These are phyloP conservation scores for Ecliptopera silaceata DNA, from an alignment of 2,888 invertebrate genomes.

Conservation along the genomic window DNA sequence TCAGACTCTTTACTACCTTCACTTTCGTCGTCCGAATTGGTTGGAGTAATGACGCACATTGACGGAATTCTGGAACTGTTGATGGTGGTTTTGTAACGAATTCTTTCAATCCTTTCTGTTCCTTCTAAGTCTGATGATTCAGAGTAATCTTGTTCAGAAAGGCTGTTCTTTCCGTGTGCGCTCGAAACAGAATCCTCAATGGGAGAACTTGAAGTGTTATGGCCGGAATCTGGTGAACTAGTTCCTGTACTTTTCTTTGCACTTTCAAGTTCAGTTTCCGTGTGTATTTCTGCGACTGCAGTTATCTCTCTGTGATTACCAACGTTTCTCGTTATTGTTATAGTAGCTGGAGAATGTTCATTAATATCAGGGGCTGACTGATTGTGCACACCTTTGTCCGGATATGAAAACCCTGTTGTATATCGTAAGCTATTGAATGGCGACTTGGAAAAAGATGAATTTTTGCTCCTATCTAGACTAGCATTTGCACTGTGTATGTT, in stretches of 20 bases:
- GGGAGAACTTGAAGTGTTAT: constrained; percentile 91
- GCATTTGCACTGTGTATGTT: constrained; percentile 79
- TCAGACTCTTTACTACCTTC: constrained; percentile 69
- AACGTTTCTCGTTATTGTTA: constrained; percentile 70
- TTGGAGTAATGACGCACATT: constrained; percentile 95
- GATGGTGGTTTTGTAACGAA: constrained; percentile 93
- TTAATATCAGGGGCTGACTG: constrained; percentile 68
- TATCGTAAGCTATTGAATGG: constrained; percentile 70
- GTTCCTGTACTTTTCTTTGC: constrained; percentile 84
- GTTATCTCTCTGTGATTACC: constrained; percentile 81
- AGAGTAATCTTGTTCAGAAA: constrained; percentile 92
- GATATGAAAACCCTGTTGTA: constrained; percentile 61
- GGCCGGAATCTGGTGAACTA: constrained; percentile 91
- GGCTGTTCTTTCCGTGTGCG: constrained; percentile 86
- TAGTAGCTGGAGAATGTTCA: constrained; percentile 58
- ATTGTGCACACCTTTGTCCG: constrained; percentile 64
- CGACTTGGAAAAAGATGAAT: constrained; percentile 68
- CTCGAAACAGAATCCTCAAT: constrained; percentile 89
- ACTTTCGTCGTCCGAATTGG: constrained; percentile 93
- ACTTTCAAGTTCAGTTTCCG: constrained; percentile 70
- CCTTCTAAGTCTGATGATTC: constrained; percentile 94
- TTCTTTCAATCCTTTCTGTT: constrained; percentile 93
- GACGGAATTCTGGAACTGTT: constrained; percentile 95
- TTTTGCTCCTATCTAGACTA: constrained; percentile 81
- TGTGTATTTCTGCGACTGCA: constrained; percentile 83